Evolutionary conservation across 2,797 vertebrate species (phyloP), one percentile per base, ranked within the genome.

Genomic region (Spea hammondii): DNA sequence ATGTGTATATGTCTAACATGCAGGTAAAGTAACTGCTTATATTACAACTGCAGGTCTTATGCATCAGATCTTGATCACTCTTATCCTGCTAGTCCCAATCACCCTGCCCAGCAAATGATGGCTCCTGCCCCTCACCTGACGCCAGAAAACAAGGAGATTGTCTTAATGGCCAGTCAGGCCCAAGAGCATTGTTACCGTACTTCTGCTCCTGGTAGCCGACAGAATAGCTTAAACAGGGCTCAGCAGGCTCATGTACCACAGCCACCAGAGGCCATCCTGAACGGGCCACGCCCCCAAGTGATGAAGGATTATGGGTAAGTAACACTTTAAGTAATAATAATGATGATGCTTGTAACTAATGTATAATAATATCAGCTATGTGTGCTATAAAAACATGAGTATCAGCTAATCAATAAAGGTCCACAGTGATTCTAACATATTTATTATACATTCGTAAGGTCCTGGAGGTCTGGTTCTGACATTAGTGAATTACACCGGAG

Each of bases 51-150:
- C 83, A 97, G 95, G 88, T 96, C 95, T 5, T 92, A 95, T 54
- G 92, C 92, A 0, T 96, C 94, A 0, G 94, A 96, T 0, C 92
- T 91, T 0, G 92, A 95, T 62, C 90, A 90, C 85, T 97, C 94
- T 0, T 95, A 95, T 89, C 95, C 94, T 0, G 94, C 94, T 10
- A 96, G 95, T 83, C 95, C 95, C 85, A 95, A 91, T 89, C 95
- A 96, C 85, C 92, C 93, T 0, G 86, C 90, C 0, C 89, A 91
- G 84, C 94, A 93, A 88, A 87, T 93, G n/a, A 83, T 92, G 66
- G 84, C 85, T n/a, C 78, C 90, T 0, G 79, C 85, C 0, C 71
- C 86, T 50, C 93, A 94, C 84, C 86, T 93, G 45, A 62, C 88
- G 0, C 86, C 88, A 0, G 93, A 95, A 73, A 87, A 88, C 86